A percentile compares a stretch with the other conserved stretches of the same genome.
These are phyloP conservation scores for Nesidiocoris tenuis DNA, from an alignment of 2,888 invertebrate genomes.

Conservation along the genomic window DNA sequence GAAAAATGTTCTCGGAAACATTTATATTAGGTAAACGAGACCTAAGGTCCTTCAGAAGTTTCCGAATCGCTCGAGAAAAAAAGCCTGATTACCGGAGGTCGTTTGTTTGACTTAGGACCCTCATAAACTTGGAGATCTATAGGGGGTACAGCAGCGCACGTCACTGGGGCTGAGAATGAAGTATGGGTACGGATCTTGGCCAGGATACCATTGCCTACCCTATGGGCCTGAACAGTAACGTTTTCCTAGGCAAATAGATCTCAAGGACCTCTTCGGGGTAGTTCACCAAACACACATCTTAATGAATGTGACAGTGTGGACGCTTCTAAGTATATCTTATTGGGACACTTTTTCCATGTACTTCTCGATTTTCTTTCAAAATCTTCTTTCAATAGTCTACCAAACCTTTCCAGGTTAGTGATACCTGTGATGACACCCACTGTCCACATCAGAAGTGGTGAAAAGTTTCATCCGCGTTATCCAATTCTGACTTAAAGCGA, in stretches of 20 bases:
- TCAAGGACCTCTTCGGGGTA: neutral
- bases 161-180: conserved; percentile 2
- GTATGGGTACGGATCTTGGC: conserved; percentile 1
- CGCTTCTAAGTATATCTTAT: too few relatives aligned
- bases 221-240: too few relatives aligned
- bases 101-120: conserved; percentile 24
- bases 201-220: neutral
- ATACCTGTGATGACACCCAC: too few relatives aligned
- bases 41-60: neutral
- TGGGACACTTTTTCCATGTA: too few relatives aligned
- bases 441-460: too few relatives aligned
- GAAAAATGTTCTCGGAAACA: too few relatives aligned
- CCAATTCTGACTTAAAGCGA: too few relatives aligned
- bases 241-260: neutral
- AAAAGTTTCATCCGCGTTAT: too few relatives aligned
- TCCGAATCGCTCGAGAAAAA: neutral
- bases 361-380: too few relatives aligned
- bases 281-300: too few relatives aligned
- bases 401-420: too few relatives aligned
- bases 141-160: neutral
- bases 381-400: too few relatives aligned
- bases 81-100: conserved; percentile 15
- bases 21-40: neutral
- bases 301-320: neutral
- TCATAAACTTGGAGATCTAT: conserved; percentile 22